Conservation (phyloP, 2,797 vertebrate species). For the Gymnocypris eckloni region DNA sequence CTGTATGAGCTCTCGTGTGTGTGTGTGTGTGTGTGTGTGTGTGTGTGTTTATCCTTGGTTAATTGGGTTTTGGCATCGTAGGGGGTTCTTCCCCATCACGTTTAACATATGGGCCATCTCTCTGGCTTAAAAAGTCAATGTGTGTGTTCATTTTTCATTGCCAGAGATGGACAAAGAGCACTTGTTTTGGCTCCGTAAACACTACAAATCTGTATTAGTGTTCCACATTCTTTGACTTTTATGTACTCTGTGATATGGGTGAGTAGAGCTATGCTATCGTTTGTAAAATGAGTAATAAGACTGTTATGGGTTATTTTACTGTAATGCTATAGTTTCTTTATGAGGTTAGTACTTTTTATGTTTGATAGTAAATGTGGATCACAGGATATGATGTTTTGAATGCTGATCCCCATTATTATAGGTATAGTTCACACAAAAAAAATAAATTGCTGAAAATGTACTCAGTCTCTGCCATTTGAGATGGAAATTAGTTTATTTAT, state of each 20-base stretch:
- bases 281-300: not conserved
- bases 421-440: not conserved
- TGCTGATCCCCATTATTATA: not conserved
- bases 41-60: not conserved
- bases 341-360: not conserved
- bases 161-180: constrained; percentile 43
- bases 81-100: constrained; percentile 7
- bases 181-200: constrained; percentile 23
- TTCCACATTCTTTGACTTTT: not conserved
- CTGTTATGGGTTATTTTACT: not conserved
- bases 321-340: not conserved
- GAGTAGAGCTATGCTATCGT: constrained; percentile 5
- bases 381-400: not conserved
- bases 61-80: not conserved
- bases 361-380: not conserved
- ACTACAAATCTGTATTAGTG: constrained; percentile 24
- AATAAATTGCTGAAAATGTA: not conserved
- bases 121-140: constrained; percentile 23
- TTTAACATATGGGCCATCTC: constrained; percentile 51
- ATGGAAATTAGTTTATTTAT: not conserved
- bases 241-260: not conserved
- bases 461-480: not conserved
- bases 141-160: constrained; percentile 33
- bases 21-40: not conserved
- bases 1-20: not conserved